phyloP scores from a whole-genome alignment of 2,888 invertebrate species.

The Standfussiana lucernea region DNA sequence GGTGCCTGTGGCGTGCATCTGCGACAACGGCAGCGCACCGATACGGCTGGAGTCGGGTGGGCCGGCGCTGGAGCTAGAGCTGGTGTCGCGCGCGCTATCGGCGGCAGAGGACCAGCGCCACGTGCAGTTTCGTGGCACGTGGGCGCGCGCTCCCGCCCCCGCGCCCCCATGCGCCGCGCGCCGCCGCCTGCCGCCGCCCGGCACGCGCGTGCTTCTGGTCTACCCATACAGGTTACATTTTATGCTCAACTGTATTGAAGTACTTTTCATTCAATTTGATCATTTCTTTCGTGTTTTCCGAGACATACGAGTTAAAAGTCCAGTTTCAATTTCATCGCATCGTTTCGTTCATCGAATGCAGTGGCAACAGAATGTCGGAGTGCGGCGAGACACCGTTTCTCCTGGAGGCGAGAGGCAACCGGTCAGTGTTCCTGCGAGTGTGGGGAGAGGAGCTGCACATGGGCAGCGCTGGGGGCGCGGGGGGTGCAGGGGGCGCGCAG shows the following conservation, averaged over 20 bases:
- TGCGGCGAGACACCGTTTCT: conserved; percentile 95
- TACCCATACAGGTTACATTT: conserved; percentile 81
- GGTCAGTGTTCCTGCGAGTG: conserved; percentile 95
- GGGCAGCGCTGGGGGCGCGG: conserved; percentile 83
- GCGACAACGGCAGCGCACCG: conserved; percentile 92
- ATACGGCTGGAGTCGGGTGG: conserved; percentile 76
- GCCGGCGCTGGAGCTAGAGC: conserved; percentile 93
- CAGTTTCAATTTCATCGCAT: not conserved
- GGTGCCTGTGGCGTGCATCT: conserved; percentile 94
- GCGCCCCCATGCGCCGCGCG: conserved; percentile 72
- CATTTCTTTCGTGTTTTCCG: not conserved
- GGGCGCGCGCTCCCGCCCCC: conserved; percentile 70
- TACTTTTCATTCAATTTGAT: not conserved
- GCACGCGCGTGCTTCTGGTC: conserved; percentile 79
- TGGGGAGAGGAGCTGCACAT: conserved; percentile 95
- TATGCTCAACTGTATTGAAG: conserved; percentile 1
- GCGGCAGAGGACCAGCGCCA: conserved; percentile 95
- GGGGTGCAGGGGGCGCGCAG: conserved; percentile 73
- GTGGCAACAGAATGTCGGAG: conserved; percentile 80
- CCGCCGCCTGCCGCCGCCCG: conserved; percentile 78
- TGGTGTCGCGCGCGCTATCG: conserved; percentile 93
- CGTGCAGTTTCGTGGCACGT: conserved; percentile 94
- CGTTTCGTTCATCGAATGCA: conserved; percentile 16
- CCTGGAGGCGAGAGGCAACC: conserved; percentile 94
- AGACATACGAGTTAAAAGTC: not conserved